Evolutionary conservation across 2,888 invertebrate species (phyloP).

Genomic region (Agrilus cyanescens): DNA sequence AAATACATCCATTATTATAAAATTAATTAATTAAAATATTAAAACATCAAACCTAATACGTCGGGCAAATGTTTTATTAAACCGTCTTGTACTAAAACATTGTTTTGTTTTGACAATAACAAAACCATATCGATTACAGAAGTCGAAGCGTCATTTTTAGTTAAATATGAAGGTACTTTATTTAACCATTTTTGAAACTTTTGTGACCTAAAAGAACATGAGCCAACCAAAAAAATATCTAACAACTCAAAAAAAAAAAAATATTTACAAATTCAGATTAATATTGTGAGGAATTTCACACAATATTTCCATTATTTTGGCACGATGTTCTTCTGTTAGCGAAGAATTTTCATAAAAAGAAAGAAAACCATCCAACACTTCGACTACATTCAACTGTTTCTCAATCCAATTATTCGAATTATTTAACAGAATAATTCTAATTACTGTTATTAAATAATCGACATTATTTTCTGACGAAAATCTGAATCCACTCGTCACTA

Average conservation of each 20-base stretch:
- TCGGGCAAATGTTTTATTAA: constrained; percentile 34
- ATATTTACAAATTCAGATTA: too few species aligned
- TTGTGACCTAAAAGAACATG: not conserved
- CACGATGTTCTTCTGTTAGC: not conserved
- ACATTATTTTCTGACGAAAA: constrained; percentile 3
- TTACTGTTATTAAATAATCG: not conserved
- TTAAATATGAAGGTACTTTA: constrained; percentile 32
- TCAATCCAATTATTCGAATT: constrained; percentile 19
- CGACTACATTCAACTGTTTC: constrained; percentile 17
- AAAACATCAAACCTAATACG: constrained; percentile 34
- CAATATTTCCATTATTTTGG: too few species aligned
- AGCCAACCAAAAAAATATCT: too few species aligned
- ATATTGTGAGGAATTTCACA: too few species aligned
- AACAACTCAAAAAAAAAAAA: too few species aligned
- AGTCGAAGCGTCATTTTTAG: constrained; percentile 38
- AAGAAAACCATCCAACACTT: constrained; percentile 12
- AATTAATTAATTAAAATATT: constrained; percentile 1
- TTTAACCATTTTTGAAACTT: constrained; percentile 5
- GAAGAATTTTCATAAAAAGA: constrained; percentile 3
- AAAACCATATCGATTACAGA: constrained; percentile 45
- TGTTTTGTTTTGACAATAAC: constrained; percentile 45
- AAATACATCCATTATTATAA: not conserved
- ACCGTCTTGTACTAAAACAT: constrained; percentile 38
- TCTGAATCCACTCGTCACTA: constrained; percentile 30
- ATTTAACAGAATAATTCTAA: constrained; percentile 10